A percentile compares a stretch with the other conserved stretches of the same genome.
phyloP scores from a whole-genome alignment of 1,140 invertebrate genomes.

The Elysia chlorotica region DNA sequence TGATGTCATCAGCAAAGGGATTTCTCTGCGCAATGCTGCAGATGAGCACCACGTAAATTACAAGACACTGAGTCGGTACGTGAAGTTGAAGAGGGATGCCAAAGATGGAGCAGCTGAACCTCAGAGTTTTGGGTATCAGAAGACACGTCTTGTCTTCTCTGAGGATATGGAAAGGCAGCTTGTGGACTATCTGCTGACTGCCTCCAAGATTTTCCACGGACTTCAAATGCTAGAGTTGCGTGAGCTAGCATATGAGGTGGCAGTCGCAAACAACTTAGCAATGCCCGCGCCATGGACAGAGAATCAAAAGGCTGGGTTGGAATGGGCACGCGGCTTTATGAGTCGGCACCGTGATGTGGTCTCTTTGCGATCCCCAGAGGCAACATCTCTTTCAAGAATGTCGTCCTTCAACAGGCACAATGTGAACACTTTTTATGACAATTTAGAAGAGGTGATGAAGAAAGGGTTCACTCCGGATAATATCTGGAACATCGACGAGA shows the following conservation, averaged over 20 bases:
- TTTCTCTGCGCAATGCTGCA: background rate
- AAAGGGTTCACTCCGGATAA: constrained; percentile 14
- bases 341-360: background rate
- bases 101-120: background rate
- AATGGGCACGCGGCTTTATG: constrained; percentile 1
- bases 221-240: constrained; percentile 4
- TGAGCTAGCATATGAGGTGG: background rate
- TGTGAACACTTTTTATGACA: constrained; percentile 23
- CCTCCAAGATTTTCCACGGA: constrained; percentile 3
- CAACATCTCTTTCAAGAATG: constrained; percentile 53
- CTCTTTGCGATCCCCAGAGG: constrained; percentile 45
- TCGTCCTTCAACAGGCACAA: constrained; percentile 61
- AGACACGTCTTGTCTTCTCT: background rate
- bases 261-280: background rate
- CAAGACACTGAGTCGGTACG: background rate
- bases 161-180: background rate
- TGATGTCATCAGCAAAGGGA: background rate
- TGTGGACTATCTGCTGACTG: background rate
- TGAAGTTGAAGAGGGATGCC: background rate
- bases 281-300: background rate
- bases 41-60: background rate
- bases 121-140: background rate
- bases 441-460: constrained; percentile 8
- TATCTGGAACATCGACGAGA: constrained; percentile 37
- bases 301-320: background rate